phyloP scores from a whole-genome alignment of 2,797 vertebrate genomes.

The Xiphophorus birchmanni region DNA sequence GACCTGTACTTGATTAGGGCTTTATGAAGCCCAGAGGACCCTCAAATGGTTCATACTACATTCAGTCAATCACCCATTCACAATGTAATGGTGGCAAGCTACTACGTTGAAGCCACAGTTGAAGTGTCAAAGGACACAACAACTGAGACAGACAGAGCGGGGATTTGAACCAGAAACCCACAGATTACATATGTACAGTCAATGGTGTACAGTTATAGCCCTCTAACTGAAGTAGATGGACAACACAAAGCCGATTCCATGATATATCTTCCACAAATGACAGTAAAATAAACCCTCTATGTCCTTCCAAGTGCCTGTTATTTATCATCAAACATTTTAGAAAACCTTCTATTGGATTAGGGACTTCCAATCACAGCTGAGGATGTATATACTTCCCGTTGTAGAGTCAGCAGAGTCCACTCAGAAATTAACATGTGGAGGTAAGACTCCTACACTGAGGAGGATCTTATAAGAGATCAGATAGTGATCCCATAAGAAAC shows the following conservation, averaged over 20 bases:
- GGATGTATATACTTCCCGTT: not conserved
- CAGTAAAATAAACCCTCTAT: not conserved
- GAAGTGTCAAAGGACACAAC: too few relatives aligned
- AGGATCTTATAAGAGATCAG: not conserved
- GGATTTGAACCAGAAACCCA: too few relatives aligned
- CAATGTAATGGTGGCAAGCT: too few relatives aligned
- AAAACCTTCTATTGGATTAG: not conserved
- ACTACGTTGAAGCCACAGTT: too few relatives aligned
- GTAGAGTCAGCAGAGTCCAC: not conserved
- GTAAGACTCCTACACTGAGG: not conserved
- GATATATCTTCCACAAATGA: not conserved
- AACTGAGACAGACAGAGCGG: too few relatives aligned
- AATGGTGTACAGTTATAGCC: not conserved
- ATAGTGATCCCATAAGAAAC: not conserved
- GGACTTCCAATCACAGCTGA: not conserved
- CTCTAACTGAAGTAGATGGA: not conserved
- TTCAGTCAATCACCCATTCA: too few relatives aligned
- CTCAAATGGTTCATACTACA: too few relatives aligned
- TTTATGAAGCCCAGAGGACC: too few relatives aligned
- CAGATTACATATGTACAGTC: not conserved
- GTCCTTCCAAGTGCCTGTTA: not conserved
- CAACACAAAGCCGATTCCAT: not conserved
- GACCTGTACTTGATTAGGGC: too few relatives aligned
- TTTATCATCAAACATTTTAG: not conserved
- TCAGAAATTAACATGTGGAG: not conserved